Base-by-base conservation (phyloP, 2,888 invertebrate species). In the Spialia ferax region DNA sequence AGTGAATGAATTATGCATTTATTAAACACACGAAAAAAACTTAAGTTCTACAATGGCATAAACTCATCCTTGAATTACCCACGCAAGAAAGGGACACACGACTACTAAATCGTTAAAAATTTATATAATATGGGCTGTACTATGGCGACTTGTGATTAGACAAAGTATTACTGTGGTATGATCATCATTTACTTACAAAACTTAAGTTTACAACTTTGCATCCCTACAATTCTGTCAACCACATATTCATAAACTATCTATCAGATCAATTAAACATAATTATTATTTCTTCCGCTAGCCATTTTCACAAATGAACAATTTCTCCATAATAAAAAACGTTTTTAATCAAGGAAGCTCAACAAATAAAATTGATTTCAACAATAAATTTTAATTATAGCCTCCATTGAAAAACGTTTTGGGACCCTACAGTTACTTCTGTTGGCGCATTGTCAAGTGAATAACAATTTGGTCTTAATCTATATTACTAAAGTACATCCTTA, bases 361-460 rank as follows among this genome's bases (percentile, higher is more conserved):
- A 52, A 48, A 48, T 20, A 48, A 20, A 48, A 48, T 11, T 48
- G 4, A 20, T 45, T 18, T 15, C 42, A 18, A 42, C 42, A 42
- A 18, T 42, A 3, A 10, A 20, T 20, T 48, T 18, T 20, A 48
- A 8, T 48, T 20, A 20, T 20, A 48, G 57, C 63, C 66, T 68
- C 69, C 62, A 70, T 68, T 73, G 74, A 72, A 76, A 76, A 73
- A 75, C 74, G 74, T 75, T 69, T 48, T 62, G 70, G 79, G 29
- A 54, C 26, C 23, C 22, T 23, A n/a, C 7, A 26, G 6, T 20
- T 56, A 48, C 56, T 26, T 50, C 64, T 20, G 57, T 84, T 88
- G 90, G 91, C 91, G 89, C 91, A 89, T 89, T 90, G 90, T 90
- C 91, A 88, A 89, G 70, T 70, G 63, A 67, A 65, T 57, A 63